Percentiles rank a stretch among this genome's conserved stretches.
phyloP scores from a whole-genome alignment of 35 echinoderm and acorn worm species.

The Ptychodera flava region DNA sequence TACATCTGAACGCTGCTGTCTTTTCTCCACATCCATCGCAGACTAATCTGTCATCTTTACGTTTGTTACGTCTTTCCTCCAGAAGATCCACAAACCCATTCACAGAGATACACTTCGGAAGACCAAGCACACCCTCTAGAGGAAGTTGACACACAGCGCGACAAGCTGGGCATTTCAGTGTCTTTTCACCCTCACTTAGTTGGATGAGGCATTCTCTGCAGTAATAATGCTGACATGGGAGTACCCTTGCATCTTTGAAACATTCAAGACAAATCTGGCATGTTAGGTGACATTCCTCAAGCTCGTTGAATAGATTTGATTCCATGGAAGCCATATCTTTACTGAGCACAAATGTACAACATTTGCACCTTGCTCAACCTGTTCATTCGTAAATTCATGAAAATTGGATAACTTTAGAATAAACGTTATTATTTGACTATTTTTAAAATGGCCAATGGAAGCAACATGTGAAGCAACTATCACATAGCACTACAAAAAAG shows the following conservation, averaged over 20 bases:
- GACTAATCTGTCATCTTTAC: not conserved
- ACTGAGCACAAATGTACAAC: too few relatives aligned
- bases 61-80: not conserved
- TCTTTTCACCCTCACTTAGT: not conserved
- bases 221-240: not conserved
- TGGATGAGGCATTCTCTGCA: not conserved
- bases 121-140: not conserved
- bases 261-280: not conserved
- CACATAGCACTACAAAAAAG: too few relatives aligned
- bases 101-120: not conserved
- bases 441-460: too few relatives aligned
- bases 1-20: not conserved
- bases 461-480: too few relatives aligned
- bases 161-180: not conserved
- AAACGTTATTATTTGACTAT: too few relatives aligned
- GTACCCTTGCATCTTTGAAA: not conserved
- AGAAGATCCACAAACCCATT: not conserved
- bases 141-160: not conserved
- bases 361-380: too few relatives aligned
- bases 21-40: not conserved
- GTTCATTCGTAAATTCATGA: too few relatives aligned
- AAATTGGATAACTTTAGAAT: too few relatives aligned
- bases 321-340: too few relatives aligned
- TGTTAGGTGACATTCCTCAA: not conserved
- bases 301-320: too few relatives aligned